Evolutionary conservation across 2,888 invertebrate genomes (phyloP).

Genomic region (Diplolepis rosae): DNA sequence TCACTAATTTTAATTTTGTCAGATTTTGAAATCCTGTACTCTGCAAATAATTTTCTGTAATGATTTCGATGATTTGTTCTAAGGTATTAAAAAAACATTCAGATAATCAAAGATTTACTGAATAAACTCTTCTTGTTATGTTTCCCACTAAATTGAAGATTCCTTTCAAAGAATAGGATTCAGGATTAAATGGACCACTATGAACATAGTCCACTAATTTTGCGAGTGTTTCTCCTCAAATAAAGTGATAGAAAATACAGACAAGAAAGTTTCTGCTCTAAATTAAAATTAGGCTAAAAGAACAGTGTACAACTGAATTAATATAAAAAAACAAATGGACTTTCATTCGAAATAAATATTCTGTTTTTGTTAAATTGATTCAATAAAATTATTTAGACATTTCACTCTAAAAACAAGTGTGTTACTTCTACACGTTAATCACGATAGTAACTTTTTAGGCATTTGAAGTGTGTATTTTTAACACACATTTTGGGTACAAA

Average conservation of each 20-base stretch:
- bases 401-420: too few relatives aligned
- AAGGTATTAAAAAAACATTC: background rate
- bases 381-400: too few relatives aligned
- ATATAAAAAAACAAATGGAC: too few relatives aligned
- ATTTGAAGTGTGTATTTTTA: too few relatives aligned
- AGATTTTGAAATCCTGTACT: background rate
- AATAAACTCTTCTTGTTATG: background rate
- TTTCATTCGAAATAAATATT: too few relatives aligned
- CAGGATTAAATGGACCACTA: background rate
- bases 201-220: background rate
- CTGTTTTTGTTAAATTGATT: too few relatives aligned
- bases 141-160: background rate
- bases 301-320: too few relatives aligned
- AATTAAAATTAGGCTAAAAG: too few relatives aligned
- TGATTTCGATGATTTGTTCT: background rate
- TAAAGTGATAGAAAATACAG: background rate
- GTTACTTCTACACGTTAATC: too few relatives aligned
- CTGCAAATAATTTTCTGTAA: background rate
- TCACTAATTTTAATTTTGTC: too few relatives aligned
- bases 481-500: too few relatives aligned
- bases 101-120: background rate
- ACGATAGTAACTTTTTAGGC: too few relatives aligned
- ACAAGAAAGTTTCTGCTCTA: background rate
- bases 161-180: slow-evolving; percentile 13
- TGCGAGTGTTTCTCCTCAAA: background rate